A percentile compares a stretch with the other conserved stretches of the same genome.
These are phyloP conservation scores for Lutraria rhynchaena DNA, from an alignment of 1,140 invertebrate species.

Conservation along the genomic window DNA sequence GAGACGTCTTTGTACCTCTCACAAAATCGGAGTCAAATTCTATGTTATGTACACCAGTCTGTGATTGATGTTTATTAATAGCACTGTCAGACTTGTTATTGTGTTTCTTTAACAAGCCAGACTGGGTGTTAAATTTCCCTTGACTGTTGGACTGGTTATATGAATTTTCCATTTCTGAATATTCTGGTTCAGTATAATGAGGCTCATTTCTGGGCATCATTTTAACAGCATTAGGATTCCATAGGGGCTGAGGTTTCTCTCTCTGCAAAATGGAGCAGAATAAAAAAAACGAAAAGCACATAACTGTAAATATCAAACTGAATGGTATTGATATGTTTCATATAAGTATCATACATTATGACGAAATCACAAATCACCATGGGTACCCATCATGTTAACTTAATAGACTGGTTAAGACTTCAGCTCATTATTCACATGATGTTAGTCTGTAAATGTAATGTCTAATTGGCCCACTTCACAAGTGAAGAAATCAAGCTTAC, in stretches of 20 bases:
- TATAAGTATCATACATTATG: no score
- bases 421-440: no score
- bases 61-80: no score
- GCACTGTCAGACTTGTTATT: not conserved
- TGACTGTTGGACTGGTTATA: conserved; percentile 28
- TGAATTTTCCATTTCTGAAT: conserved; percentile 49
- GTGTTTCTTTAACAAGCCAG: conserved; percentile 10
- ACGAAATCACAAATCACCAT: no score
- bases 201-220: not conserved
- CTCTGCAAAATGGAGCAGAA: conserved; percentile 9
- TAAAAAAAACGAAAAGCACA: no score
- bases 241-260: conserved; percentile 43
- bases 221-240: conserved; percentile 24
- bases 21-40: conserved; percentile 22
- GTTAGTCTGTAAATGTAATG: no score
- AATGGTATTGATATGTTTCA: no score
- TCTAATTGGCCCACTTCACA: no score
- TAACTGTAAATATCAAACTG: no score
- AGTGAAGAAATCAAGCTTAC: no score
- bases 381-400: no score
- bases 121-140: not conserved
- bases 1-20: conserved; percentile 13
- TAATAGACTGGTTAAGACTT: no score
- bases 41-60: conserved; percentile 2
- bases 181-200: conserved; percentile 29